Evolutionary conservation across 2,113 vertebrate genomes (phyloP), one percentile per base, ranked within the genome.

Genomic region (Sander lucioperca): DNA sequence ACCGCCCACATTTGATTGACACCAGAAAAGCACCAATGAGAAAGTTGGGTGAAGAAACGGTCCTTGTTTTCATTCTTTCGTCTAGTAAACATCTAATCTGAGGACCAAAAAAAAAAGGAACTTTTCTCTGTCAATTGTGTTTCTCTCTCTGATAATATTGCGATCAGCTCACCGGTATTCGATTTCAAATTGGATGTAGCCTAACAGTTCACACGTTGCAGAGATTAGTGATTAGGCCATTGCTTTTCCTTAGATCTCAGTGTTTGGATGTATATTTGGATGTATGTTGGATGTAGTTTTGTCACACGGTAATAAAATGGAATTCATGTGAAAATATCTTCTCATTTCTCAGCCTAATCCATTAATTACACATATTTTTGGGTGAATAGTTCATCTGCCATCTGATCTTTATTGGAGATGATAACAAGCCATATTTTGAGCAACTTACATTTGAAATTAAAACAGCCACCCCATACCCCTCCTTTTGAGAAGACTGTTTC

Each of bases 1-100:
- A 45, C 93, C 95, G 82, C 93, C 89, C 85, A 80, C 84, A 9
- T 36, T 33, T 89, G 94, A 95, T 50, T 93, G 95, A 91, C 94
- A 91, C 8, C 13, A 0, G 0, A 0, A 0, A 10, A 9, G 30
- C 13, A 39, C 95, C 94, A 96, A 95, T 95, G 39, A 87, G 6
- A 62, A 33, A 64, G 19, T 64, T 10, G 64, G 1, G 2, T 4
- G 15, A n/a, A 45, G 18, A 30, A 48, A 56, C 0, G 36, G 23
- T 74, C 69, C 33, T 59, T 78, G 81, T 88, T 89, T 88, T 91
- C 73, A 85, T 89, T 87, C 65, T 86, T 81, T 72, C 43, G 50
- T 51, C 62, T 68, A 36, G 75, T 84, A 82, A 86, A 89, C 76
- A 77, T 30, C 30, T 48, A n/a, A 68, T 21, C n/a, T 7, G 56